These are phyloP conservation scores for Paracyclopina nana DNA, from an alignment of 1,140 invertebrate genomes.

Conservation along the genomic window DNA sequence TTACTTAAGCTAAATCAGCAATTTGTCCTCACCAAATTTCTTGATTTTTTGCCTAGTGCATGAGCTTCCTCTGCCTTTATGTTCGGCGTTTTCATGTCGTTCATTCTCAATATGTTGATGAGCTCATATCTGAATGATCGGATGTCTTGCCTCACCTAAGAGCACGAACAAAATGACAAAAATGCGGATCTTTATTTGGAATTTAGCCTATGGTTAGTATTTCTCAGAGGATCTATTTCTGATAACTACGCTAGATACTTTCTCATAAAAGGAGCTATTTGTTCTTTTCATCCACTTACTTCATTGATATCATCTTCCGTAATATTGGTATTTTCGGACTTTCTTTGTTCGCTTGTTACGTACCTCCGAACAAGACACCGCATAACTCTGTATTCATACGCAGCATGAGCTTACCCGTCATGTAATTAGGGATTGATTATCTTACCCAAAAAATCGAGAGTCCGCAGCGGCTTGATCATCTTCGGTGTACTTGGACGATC, in stretches of 20 bases:
- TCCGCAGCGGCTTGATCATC: conserved; percentile 35
- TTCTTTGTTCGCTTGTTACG: conserved; percentile 50
- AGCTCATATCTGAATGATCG: conserved; percentile 58
- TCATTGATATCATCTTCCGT: conserved; percentile 84
- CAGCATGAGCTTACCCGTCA: too few species aligned
- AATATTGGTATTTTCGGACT: conserved; percentile 48
- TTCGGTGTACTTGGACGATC: too few species aligned
- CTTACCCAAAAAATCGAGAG: conserved; percentile 42
- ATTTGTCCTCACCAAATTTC: conserved; percentile 1
- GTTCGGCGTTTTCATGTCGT: conserved; percentile 48
- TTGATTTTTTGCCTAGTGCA: conserved; percentile 8
- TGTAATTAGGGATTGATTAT: too few species aligned
- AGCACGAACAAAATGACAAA: not conserved
- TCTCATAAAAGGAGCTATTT: too few species aligned
- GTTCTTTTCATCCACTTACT: too few species aligned
- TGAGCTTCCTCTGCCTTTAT: conserved; percentile 17
- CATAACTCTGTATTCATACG: conserved; percentile 48
- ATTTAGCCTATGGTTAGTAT: not conserved
- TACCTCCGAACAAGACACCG: conserved; percentile 62
- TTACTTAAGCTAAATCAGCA: not conserved
- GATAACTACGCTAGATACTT: too few species aligned
- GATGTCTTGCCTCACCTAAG: conserved; percentile 40
- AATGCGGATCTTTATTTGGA: not conserved
- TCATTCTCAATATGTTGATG: conserved; percentile 53
- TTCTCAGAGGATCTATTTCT: too few species aligned